Percentiles rank a stretch among this genome's conserved stretches.
Evolutionary conservation across 23 tunicate genomes (phyloP).

Genomic region (Phallusia fumigata): DNA sequence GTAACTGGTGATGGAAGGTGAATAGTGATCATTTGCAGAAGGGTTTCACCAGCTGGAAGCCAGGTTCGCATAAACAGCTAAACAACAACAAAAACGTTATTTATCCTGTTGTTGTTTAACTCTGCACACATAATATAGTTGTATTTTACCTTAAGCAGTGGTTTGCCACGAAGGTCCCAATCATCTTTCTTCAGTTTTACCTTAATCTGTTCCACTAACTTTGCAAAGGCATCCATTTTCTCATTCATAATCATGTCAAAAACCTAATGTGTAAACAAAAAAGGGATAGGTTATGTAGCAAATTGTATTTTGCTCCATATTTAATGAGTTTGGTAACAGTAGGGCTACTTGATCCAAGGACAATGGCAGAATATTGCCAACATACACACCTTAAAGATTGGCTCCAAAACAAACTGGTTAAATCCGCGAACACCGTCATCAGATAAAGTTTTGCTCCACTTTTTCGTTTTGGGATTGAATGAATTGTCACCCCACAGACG

Average conservation of each 20-base stretch:
- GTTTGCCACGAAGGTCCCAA: slow-evolving; percentile 73
- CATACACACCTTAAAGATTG: slow-evolving; percentile 75
- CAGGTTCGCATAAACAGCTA: slow-evolving; percentile 92
- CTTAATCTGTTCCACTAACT: slow-evolving; percentile 50
- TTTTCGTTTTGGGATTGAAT: slow-evolving; percentile 77
- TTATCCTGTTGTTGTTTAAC: no score
- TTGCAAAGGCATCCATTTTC: slow-evolving; percentile 47
- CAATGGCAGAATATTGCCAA: no score
- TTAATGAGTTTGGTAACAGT: no score
- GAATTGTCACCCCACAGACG: slow-evolving; percentile 92
- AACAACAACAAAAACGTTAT: not conserved
- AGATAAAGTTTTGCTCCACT: slow-evolving; percentile 57
- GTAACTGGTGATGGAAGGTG: slow-evolving; percentile 98
- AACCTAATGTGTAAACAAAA: slow-evolving; percentile 29
- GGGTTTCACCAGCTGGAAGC: slow-evolving; percentile 99
- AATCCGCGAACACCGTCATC: slow-evolving; percentile 62
- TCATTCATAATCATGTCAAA: slow-evolving; percentile 77
- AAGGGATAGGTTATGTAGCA: no score
- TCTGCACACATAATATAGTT: no score
- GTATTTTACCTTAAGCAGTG: slow-evolving; percentile 75
- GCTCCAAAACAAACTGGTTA: slow-evolving; percentile 68
- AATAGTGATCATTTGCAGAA: slow-evolving; percentile 98
- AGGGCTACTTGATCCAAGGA: no score
- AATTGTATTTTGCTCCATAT: no score
- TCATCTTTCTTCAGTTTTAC: slow-evolving; percentile 90